These are phyloP conservation scores for Hoplias malabaricus DNA, from an alignment of 2,113 vertebrate genomes.

Conservation along the genomic window DNA sequence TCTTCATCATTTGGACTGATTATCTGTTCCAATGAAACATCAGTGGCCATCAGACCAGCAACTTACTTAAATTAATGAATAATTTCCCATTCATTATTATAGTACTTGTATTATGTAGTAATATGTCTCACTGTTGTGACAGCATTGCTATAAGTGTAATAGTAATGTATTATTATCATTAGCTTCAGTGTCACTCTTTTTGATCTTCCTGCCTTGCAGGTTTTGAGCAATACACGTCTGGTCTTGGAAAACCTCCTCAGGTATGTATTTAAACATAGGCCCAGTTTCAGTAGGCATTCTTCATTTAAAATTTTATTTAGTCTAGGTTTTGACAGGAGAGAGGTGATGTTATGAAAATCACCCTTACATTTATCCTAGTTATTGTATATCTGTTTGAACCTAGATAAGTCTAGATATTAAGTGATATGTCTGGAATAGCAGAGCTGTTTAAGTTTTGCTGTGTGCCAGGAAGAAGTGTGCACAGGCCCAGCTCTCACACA, in stretches of 20 bases:
- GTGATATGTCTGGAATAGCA: slow-evolving; percentile 5
- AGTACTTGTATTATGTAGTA: neutral
- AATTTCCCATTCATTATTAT: neutral
- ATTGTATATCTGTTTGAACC: slow-evolving; percentile 1
- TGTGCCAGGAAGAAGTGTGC: slow-evolving; percentile 12
- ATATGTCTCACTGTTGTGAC: neutral
- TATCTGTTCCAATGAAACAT: slow-evolving; percentile 3
- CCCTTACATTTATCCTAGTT: neutral
- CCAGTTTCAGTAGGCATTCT: neutral
- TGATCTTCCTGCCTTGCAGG: slow-evolving; percentile 65
- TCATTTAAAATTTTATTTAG: neutral
- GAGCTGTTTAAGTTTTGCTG: slow-evolving; percentile 33
- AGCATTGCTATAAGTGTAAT: neutral
- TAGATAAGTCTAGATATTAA: neutral
- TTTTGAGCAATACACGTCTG: slow-evolving; percentile 87
- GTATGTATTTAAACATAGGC: slow-evolving; percentile 68
- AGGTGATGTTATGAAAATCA: neutral
- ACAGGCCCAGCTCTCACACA: slow-evolving; percentile 36
- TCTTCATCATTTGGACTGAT: neutral
- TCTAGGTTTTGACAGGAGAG: neutral
- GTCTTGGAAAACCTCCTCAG: slow-evolving; percentile 91
- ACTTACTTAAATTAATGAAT: neutral
- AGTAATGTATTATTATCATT: neutral
- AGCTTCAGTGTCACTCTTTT: neutral
- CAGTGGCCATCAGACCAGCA: neutral